Base-by-base conservation (phyloP, 2,797 vertebrate species). In the Sebastes diaconus region DNA sequence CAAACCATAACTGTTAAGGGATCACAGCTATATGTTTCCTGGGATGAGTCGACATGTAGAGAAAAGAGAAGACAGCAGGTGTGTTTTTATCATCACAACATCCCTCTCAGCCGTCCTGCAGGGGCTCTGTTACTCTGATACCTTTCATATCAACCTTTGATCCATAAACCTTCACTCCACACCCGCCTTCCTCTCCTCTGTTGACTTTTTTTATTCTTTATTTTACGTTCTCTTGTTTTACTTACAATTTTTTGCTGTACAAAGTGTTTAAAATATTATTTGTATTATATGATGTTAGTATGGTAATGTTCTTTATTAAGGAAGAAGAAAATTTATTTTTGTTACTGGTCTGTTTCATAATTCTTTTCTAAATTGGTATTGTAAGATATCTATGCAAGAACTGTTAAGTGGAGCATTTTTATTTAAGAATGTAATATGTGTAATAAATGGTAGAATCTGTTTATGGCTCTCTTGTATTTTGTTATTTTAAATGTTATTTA, bases 361-460 rank as follows among this genome's bases (percentile, higher is more conserved):
- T 98, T 98, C 97, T 98, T 99, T 99, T 98, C 97, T 98, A 99
- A 98, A 99, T 98, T 98, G 97, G 98, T 99, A 98, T 99, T 99
- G 98, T 99, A 99, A 99, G 97, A 98, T 99, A 99, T 99, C 98
- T 99, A 99, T 99, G 98, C 98, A 99, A 99, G 98, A 97, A 97
- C 97, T 97, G 98, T 99, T 98, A 97, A 97, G 98, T 99, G 98
- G 97, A 97, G 97, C 97, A 97, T 98, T 99, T 99, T 99, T 98
- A 99, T 99, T 99, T 99, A 99, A 99, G 98, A 99, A 99, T 98
- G 98, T 99, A 98, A 97, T 98, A 98, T 97, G 98, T 99, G 98
- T 99, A 98, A 98, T 99, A 99, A 99, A 99, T 97, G 96, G 98
- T 99, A 98, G 97, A 98, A 98, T 97, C 97, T 96, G 95, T 84